A percentile compares a stretch with the other conserved stretches of the same genome.
These are phyloP conservation scores for Drosophila lacertosa DNA, from an alignment of 1,140 invertebrate genomes.

Conservation along the genomic window DNA sequence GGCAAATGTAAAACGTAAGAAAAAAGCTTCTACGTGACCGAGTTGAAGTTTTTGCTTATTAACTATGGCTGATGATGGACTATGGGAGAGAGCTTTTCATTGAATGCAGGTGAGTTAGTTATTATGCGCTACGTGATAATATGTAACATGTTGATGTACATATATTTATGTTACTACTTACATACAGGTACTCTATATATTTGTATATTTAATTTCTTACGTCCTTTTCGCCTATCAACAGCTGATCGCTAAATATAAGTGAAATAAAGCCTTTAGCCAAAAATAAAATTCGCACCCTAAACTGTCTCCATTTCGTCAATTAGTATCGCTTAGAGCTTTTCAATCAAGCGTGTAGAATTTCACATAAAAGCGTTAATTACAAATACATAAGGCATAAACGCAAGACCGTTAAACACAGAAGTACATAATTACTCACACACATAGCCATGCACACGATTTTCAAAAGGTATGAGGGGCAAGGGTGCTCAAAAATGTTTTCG, in stretches of 20 bases:
- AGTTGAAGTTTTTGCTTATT: conserved; percentile 53
- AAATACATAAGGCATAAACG: conserved; percentile 49
- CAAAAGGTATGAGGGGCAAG: conserved; percentile 34
- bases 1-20: conserved; percentile 43
- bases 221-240: conserved; percentile 2
- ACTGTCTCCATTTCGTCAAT: conserved; percentile 52
- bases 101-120: conserved; percentile 49
- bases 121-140: conserved; percentile 39
- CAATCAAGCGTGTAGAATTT: conserved; percentile 68
- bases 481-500: conserved; percentile 51
- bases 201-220: neutral
- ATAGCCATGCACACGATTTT: neutral
- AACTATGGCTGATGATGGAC: conserved; percentile 1
- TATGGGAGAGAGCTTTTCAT: conserved; percentile 30
- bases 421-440: conserved; percentile 46
- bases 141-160: conserved; percentile 9
- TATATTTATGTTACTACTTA: neutral
- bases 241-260: conserved; percentile 12
- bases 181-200: neutral
- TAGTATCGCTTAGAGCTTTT: conserved; percentile 53
- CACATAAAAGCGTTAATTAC: conserved; percentile 64
- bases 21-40: conserved; percentile 69
- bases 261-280: neutral
- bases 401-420: conserved; percentile 61
- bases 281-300: conserved; percentile 41